Percentiles rank a stretch among this genome's conserved stretches.
phyloP scores from a whole-genome alignment of 2,888 invertebrate species.

The Athetis lepigone region DNA sequence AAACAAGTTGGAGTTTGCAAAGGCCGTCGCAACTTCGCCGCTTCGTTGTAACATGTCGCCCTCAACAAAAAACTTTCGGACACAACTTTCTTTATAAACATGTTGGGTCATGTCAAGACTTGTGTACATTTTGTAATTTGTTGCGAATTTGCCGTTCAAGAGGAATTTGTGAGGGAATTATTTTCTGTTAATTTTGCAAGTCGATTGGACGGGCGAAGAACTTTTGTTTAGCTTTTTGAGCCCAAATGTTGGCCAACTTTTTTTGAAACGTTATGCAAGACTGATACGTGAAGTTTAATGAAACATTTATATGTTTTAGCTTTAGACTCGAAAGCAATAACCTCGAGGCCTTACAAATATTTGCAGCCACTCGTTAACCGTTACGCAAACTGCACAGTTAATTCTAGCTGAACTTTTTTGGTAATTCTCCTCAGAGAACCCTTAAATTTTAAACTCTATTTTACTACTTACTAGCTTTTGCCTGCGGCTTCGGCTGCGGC shows the following conservation, averaged over 20 bases:
- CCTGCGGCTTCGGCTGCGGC: too few relatives aligned
- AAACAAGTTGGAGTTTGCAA: constrained; percentile 35
- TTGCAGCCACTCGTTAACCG: too few relatives aligned
- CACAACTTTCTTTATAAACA: constrained; percentile 35
- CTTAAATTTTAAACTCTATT: too few relatives aligned
- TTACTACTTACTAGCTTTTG: too few relatives aligned
- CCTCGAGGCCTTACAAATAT: too few relatives aligned
- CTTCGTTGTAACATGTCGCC: constrained; percentile 35
- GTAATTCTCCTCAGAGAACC: too few relatives aligned
- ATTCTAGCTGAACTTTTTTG: too few relatives aligned
- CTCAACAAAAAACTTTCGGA: constrained; percentile 40
- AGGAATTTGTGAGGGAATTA: not conserved
- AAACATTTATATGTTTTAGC: too few relatives aligned
- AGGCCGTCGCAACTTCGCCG: constrained; percentile 33
- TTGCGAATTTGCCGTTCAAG: constrained; percentile 9
- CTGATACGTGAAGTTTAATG: too few relatives aligned
- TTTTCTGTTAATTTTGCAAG: not conserved
- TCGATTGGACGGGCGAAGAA: not conserved
- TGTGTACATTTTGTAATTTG: constrained; percentile 18
- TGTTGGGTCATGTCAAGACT: constrained; percentile 20
- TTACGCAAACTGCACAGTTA: too few relatives aligned
- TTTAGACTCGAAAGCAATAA: too few relatives aligned
- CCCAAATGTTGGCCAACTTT: not conserved
- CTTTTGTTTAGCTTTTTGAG: not conserved
- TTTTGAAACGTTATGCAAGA: too few relatives aligned